phyloP scores from a whole-genome alignment of 2,113 vertebrate species.

The Gallinago undulata region DNA sequence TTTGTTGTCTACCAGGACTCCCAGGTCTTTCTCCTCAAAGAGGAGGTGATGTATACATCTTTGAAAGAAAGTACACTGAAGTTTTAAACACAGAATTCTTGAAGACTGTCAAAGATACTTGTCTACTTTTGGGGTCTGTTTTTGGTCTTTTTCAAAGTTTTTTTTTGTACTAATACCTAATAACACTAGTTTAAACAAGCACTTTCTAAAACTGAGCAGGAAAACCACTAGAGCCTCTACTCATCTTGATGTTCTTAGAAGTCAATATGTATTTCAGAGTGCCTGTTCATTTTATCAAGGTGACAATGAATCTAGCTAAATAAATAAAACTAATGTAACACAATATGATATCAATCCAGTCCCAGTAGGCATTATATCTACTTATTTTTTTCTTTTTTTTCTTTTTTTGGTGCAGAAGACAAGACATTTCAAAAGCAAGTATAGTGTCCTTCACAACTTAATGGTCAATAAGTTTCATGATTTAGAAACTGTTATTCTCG shows the following conservation, averaged over 20 bases:
- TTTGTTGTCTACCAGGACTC: no score
- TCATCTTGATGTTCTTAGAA: not conserved
- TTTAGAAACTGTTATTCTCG: not conserved
- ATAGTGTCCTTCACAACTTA: not conserved
- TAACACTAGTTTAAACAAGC: not conserved
- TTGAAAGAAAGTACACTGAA: not conserved
- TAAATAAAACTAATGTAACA: not conserved
- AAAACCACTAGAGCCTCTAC: not conserved
- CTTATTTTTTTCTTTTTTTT: rapidly evolving
- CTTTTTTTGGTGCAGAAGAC: not conserved
- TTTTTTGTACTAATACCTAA: not conserved
- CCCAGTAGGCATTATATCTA: not conserved
- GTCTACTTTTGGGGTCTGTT: not conserved
- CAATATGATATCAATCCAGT: not conserved
- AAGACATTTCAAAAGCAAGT: not conserved
- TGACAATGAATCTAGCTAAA: not conserved
- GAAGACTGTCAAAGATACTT: not conserved
- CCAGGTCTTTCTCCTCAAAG: no score
- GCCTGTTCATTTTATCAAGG: not conserved
- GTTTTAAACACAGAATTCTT: not conserved
- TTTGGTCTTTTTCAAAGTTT: not conserved
- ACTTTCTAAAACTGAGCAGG: not conserved
- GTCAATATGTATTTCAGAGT: not conserved
- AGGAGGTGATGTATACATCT: not conserved
- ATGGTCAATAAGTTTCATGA: not conserved